Percentiles rank a stretch among this genome's conserved stretches.
These are phyloP conservation scores for Gymnocypris eckloni DNA, from an alignment of 2,797 vertebrate species.

Conservation along the genomic window DNA sequence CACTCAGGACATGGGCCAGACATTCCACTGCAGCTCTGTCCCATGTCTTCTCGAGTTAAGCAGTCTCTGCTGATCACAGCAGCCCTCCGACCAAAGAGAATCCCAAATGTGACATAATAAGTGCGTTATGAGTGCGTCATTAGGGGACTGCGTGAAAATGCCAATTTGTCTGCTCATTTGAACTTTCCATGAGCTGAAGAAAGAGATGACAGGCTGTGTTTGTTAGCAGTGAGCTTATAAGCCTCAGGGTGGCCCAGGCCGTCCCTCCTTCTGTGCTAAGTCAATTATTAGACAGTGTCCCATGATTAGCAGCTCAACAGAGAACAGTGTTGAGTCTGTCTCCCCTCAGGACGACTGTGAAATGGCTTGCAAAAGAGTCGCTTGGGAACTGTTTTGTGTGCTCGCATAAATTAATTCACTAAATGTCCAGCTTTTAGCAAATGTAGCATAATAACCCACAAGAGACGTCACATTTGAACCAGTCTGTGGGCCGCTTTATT, in stretches of 20 bases:
- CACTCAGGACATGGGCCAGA: constrained; percentile 64
- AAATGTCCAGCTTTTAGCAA: constrained; percentile 19
- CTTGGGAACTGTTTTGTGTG: background rate
- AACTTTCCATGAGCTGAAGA: background rate
- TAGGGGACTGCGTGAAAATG: constrained; percentile 19
- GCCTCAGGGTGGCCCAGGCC: background rate
- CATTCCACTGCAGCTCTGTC: constrained; percentile 69
- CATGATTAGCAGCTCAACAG: constrained; percentile 43
- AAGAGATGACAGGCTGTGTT: constrained; percentile 23
- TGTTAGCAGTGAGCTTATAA: constrained; percentile 28
- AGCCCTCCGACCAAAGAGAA: background rate
- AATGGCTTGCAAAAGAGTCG: constrained; percentile 35
- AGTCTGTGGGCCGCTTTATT: background rate
- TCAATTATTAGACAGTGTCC: constrained; percentile 52
- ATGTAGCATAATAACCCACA: constrained; percentile 15
- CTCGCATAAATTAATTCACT: constrained; percentile 1
- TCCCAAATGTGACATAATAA: background rate
- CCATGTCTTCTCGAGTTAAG: constrained; percentile 60
- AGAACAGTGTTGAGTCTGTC: constrained; percentile 24
- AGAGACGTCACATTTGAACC: constrained; percentile 30
- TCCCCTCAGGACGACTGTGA: background rate
- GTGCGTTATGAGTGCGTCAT: constrained; percentile 16
- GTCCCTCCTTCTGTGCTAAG: constrained; percentile 15
- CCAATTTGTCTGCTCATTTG: constrained; percentile 12
- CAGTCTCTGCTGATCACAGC: constrained; percentile 1